These are phyloP conservation scores for Amphilophus citrinellus DNA, from an alignment of 2,113 vertebrate genomes.

Conservation along the genomic window DNA sequence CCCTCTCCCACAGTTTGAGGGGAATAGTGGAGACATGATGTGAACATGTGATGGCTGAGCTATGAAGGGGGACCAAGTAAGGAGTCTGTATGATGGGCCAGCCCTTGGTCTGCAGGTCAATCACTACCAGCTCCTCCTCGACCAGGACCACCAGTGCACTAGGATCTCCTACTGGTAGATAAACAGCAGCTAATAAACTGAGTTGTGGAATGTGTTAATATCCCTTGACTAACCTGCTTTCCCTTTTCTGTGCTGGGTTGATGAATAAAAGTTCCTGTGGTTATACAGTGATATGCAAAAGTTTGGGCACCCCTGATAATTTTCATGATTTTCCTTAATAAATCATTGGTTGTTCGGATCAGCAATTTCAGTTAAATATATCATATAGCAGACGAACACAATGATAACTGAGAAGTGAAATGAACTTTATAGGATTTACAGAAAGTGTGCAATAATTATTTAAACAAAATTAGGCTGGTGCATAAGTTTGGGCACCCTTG, in stretches of 20 bases:
- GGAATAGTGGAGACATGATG: constrained; percentile 96
- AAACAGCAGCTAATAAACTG: background rate
- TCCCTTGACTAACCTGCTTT: background rate
- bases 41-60: constrained; percentile 98
- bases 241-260: background rate
- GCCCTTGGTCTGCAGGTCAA: constrained; percentile 89
- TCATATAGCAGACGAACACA: too few species aligned
- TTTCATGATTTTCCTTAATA: too few species aligned
- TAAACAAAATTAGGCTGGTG: too few species aligned
- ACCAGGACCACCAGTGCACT: constrained; percentile 93
- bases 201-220: background rate
- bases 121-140: constrained; percentile 95
- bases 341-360: too few species aligned
- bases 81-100: constrained; percentile 95
- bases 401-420: too few species aligned
- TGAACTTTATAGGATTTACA: too few species aligned
- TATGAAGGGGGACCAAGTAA: constrained; percentile 95
- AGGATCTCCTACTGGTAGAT: constrained; percentile 83
- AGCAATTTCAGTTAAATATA: too few species aligned
- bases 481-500: too few species aligned
- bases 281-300: too few species aligned
- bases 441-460: too few species aligned
- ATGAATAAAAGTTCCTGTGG: background rate
- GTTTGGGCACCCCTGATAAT: too few species aligned
- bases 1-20: constrained; percentile 94